A percentile compares a stretch with the other conserved stretches of the same genome.
phyloP scores from a whole-genome alignment of 1,140 invertebrate genomes.

The Tenebrio molitor region DNA sequence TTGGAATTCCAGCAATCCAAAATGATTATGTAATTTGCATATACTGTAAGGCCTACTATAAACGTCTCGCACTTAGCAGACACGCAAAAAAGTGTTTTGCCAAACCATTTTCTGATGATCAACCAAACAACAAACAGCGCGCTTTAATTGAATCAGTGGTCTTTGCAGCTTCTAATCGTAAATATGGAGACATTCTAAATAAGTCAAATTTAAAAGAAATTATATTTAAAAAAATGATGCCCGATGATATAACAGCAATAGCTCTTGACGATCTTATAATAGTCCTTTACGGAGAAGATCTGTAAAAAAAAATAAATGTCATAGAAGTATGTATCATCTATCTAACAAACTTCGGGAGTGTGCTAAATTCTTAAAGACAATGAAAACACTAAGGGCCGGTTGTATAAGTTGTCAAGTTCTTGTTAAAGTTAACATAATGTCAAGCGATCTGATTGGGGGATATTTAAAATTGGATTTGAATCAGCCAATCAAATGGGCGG shows the following conservation, averaged over 20 bases:
- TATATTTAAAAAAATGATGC: slow-evolving; percentile 41
- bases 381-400: no score
- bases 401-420: no score
- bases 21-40: slow-evolving; percentile 29
- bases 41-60: slow-evolving; percentile 40
- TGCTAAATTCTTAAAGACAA: slow-evolving; percentile 42
- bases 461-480: no score
- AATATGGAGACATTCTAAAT: slow-evolving; percentile 17
- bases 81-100: slow-evolving; percentile 25
- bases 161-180: background rate
- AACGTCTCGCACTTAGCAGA: background rate
- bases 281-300: slow-evolving; percentile 45
- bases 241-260: slow-evolving; percentile 37
- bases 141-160: slow-evolving; percentile 30
- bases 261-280: slow-evolving; percentile 43
- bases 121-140: no score
- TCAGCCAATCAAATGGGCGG: slow-evolving; percentile 16
- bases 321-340: slow-evolving; percentile 36
- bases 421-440: no score
- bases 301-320: slow-evolving; percentile 49
- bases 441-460: no score
- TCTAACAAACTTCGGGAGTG: slow-evolving; percentile 51
- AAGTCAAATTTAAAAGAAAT: slow-evolving; percentile 24
- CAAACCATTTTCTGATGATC: slow-evolving; percentile 14
- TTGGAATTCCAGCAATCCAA: background rate